Percentiles rank a stretch among this genome's conserved stretches.
Conservation (phyloP, 2,797 vertebrate genomes). For the Avahi laniger region DNA sequence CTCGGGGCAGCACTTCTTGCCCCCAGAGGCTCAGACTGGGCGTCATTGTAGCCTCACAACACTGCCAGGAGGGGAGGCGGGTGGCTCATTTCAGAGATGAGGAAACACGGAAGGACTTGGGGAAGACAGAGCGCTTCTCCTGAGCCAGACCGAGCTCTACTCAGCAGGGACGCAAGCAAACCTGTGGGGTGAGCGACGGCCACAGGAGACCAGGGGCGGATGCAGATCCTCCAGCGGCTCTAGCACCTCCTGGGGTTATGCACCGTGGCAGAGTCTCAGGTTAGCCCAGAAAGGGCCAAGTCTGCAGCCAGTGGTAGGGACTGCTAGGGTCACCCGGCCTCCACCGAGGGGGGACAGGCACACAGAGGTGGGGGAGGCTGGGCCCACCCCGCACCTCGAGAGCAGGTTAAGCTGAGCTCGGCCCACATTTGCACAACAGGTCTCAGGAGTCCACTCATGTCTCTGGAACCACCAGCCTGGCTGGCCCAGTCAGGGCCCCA, state of each 20-base stretch:
- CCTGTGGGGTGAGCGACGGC: not conserved
- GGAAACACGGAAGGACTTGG: not conserved
- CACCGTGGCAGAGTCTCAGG: not conserved
- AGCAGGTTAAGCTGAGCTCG: too few relatives aligned
- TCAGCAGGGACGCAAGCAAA: not conserved
- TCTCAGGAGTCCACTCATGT: not conserved
- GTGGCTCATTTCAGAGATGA: not conserved
- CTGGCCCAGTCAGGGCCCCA: fast-evolving
- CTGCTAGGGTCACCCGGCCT: not conserved
- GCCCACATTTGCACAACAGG: not conserved
- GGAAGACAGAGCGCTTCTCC: not conserved
- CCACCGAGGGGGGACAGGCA: not conserved
- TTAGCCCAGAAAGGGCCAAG: not conserved
- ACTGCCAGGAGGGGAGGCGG: not conserved
- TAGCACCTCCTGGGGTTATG: not conserved
- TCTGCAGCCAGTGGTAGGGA: not conserved
- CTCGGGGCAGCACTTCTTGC: not conserved
- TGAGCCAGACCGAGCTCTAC: not conserved
- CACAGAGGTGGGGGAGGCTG: not conserved
- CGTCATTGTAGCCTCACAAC: not conserved
- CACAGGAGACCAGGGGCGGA: too few relatives aligned
- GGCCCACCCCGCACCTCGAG: too few relatives aligned
- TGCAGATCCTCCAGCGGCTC: not conserved
- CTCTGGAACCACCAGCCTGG: not conserved
- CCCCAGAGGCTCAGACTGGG: not conserved